Evolutionary conservation across 2,888 invertebrate species (phyloP), one percentile per base, ranked within the genome.

Genomic region (Agriopis marginaria): DNA sequence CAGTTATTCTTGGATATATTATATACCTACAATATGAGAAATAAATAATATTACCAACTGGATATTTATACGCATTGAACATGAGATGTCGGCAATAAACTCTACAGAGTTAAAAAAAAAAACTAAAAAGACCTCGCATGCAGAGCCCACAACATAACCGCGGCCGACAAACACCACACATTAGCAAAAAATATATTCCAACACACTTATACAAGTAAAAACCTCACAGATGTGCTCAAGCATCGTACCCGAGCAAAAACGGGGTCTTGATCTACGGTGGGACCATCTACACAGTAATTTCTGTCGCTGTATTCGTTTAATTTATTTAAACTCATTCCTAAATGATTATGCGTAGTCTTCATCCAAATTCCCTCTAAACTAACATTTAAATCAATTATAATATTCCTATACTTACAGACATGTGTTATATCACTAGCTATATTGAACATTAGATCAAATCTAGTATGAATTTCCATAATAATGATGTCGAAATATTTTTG

Each of bases 211-310:
- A 79, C 68, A 68, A 77, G 79, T 79, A 86, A 87, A 88, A 87
- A 87, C 86, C 81, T 79, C 79, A 86, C 91, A 91, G 89, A 91
- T 93, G 93, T 90, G 89, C 86, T 89, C 89, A 87, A 88, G 88
- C 89, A 88, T 81, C 81, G 88, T 71, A 77, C 71, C 79, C 75
- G 77, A 79, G 84, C 85, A 90, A 91, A 90, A 90, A 89, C 81
- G 79, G 77, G 78, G 79, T 85, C 82, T 85, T 82, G 79, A 80
- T 84, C 81, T 82, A 79, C 76, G 71, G 49, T 45, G 60, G 40
- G 17, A 40, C 61, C 62, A 51, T 42, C 23, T 44, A 59, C 53
- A 60, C 53, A 54, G 56, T 71, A 50, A 65, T 71, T 66, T 67
- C 63, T 50, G 62, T 60, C 65, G 44, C 8, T 65, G 49, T 47